Base-by-base conservation (phyloP, 2,888 invertebrate genomes). In the Agapostemon virescens region DNA sequence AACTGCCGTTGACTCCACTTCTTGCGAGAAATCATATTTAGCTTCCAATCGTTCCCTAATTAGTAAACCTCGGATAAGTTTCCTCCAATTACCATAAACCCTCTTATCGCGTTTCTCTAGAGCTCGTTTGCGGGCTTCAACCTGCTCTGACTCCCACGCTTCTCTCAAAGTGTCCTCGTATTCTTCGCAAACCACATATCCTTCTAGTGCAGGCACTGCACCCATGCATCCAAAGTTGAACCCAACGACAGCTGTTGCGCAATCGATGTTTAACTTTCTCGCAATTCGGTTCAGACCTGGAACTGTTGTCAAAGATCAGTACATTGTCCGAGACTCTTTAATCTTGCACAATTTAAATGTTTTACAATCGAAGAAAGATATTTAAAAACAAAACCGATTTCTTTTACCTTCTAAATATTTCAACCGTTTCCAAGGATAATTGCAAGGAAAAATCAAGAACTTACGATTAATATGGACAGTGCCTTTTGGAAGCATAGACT, bases 171-270 rank as follows among this genome's bases (percentile, higher is more conserved):
- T 93, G 76, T 98, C 97, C 85, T 95, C 95, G 90, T 95, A 97
- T 92, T 99, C 98, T 89, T 97, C 95, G 92, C 99, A 98, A 1
- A 99, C 97, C 9, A 99, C 95, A 91, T 96, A 98, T 0, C 99
- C 99, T 92, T 99, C 98, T 89, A 96, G 96, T 1, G 95, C 95
- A 0, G 98, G 97, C 92, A 97, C 96, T 69, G 96, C 95, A 90
- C 96, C 95, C 87, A 98, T 97, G 49, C 96, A 95, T 90, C 97
- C 97, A 91, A 96, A 98, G 92, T 99, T 99, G 93, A 99, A 99
- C 4, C 99, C 99, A 36, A 97, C 95, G 91, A 99, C 96, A 0
- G 99, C 99, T 11, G 97, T 96, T 0, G 97, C 98, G 92, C 98
- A 98, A 92, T 99, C 99, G 81, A 99, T 97, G 84, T 96, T 95